A percentile compares a stretch with the other conserved stretches of the same genome.
Evolutionary conservation across 2,888 invertebrate species (phyloP).

Genomic region (Charanyca ferruginea): DNA sequence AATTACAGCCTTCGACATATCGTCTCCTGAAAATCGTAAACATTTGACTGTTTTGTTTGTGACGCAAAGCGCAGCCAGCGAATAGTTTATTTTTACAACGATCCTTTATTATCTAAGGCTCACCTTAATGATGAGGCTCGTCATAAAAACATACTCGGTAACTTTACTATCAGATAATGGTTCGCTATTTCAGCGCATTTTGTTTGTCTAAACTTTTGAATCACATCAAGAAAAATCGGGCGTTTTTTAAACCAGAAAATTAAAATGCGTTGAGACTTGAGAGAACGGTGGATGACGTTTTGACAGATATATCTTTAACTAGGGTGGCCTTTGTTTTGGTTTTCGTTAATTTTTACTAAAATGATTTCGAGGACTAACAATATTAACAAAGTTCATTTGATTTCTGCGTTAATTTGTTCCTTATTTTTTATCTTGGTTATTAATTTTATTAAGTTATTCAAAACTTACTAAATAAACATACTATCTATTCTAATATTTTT

Average conservation of each 20-base stretch:
- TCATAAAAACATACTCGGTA: conserved; percentile 83
- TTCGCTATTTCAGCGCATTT: conserved; percentile 73
- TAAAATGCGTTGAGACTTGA: conserved; percentile 75
- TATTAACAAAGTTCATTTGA: background rate
- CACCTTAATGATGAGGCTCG: conserved; percentile 74
- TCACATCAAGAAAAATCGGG: conserved; percentile 67
- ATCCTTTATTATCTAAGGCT: conserved; percentile 52
- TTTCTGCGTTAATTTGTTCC: background rate
- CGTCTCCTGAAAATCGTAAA: conserved; percentile 83
- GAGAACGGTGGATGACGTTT: conserved; percentile 75
- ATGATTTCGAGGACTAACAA: background rate
- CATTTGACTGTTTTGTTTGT: conserved; percentile 87
- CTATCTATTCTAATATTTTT: too few species aligned
- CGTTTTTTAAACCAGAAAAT: conserved; percentile 77
- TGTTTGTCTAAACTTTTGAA: conserved; percentile 63
- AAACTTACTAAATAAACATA: too few species aligned
- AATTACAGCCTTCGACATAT: conserved; percentile 86
- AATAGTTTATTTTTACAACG: conserved; percentile 83
- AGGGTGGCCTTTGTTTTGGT: conserved; percentile 43
- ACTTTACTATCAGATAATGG: conserved; percentile 53
- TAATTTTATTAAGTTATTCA: background rate
- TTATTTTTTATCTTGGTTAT: background rate
- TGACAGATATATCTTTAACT: conserved; percentile 52
- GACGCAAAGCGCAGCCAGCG: conserved; percentile 79
- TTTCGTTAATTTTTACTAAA: background rate